Base-by-base conservation (phyloP, 2,888 invertebrate species). In the Phengaris alcon region DNA sequence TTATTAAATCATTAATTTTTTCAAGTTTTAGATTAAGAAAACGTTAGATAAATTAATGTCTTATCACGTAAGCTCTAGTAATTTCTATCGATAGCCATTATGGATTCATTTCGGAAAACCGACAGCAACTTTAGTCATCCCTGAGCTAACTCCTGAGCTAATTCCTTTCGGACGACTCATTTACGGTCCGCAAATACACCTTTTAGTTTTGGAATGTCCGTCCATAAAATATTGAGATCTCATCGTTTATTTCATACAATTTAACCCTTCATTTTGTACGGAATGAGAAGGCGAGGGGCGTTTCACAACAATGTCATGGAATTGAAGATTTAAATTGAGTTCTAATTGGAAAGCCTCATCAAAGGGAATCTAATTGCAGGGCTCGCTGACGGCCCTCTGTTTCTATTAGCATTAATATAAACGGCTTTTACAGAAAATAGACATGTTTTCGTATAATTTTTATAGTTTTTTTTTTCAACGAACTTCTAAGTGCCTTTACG, bases 311-410 rank as follows among this genome's bases (percentile, higher is more conserved):
- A 68, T 68, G 46, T 68, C 68, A 46, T 46, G 46, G 46, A 68
- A 68, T 68, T 46, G 68, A n/a, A 59, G n/a, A 46, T 68, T 68
- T 46, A 68, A 68, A 68, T 68, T 68, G 68, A 68, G 46, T 68
- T 46, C 44, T 68, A 68, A 68, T 68, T 68, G 46, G 12, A 68
- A 68, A 46, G 68, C 68, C 46, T 68, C 68, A 46, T 46, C 68
- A 68, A 46, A 68, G 46, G 68, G 68, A 9, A 68, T n/a, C 46
- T 46, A 68, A 68, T 68, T 68, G 68, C n/a, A 68, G 68, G 68
- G 68, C 68, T 68, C 46, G 46, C 7, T 68, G 7, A 35, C 6
- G 46, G 46, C 68, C 22, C 59, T 22, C 59, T 59, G 59, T 59
- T 59, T 68, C 9, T 68, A 46, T 68, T 68, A 46, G 13, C 6